Base-by-base conservation (phyloP, 2,113 vertebrate genomes). In the Lipophrys pholis region DNA sequence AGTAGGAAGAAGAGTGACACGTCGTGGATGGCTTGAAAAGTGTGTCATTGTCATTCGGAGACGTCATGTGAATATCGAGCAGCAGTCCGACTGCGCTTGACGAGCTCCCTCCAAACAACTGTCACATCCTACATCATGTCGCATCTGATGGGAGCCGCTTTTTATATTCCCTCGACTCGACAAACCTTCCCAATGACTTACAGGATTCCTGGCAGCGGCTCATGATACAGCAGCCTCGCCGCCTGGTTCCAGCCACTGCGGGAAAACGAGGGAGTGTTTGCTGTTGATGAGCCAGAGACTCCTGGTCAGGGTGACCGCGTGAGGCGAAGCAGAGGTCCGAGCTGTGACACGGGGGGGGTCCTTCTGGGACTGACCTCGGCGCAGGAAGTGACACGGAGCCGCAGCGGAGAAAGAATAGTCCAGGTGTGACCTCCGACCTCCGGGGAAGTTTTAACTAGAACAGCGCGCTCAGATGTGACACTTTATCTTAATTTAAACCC, bases 401-500 rank as follows among this genome's bases (percentile, higher is more conserved):
- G 35, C 65, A 83, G 85, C 78, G 73, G 81, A 88, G 87, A 82
- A 90, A 92, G 90, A 90, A 87, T 90, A 68, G 89, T 84, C 87
- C 88, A 91, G 85, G 83, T 92, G 83, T 80, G 76, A 82, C 76
- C 85, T 84, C 67, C 75, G 85, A 89, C 84, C 88, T 69, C 77
- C 2, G 1, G 30, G 57, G 43, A 81, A 88, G 85, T 81, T 89
- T 78, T 73, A 87, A 91, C 83, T 84, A 79, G 84, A 90, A 72
- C 81, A 82, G 64, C 8, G 73, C 68, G 85, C 69, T 71, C 68
- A 56, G 79, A 69, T 5, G 46, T 69, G 75, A 88, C 81, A 78
- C 91, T 93, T 93, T 82, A 92, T 94, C 93, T 93, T 93, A 88
- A 93, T 93, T 94, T 92, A 85, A 79, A 85, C 53, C 78, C 73